Percentiles rank a stretch among this genome's conserved stretches.
phyloP scores from a whole-genome alignment of 2,797 vertebrate species.

The Malurus splendens region DNA sequence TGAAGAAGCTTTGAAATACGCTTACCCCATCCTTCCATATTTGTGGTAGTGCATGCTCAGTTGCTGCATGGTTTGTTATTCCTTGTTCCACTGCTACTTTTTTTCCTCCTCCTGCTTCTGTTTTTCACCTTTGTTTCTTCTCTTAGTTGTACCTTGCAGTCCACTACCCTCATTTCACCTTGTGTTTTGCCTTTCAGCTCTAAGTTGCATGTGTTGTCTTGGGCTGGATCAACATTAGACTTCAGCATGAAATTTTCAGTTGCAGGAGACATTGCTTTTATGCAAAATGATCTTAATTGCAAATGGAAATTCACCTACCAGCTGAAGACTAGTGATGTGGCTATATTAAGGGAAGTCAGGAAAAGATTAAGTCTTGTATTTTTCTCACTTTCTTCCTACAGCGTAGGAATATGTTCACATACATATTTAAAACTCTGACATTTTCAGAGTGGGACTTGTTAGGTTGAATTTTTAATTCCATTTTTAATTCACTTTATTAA shows the following conservation, averaged over 20 bases:
- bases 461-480: not conserved
- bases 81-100: not conserved
- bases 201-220: not conserved
- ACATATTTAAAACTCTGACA: not conserved
- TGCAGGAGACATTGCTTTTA: not conserved
- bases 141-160: not conserved
- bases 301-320: not conserved
- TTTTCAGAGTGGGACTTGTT: not conserved
- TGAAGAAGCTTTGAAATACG: fast-evolving
- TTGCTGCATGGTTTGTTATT: not conserved
- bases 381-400: not conserved
- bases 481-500: not conserved
- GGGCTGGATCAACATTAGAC: not conserved
- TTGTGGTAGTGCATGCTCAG: not conserved
- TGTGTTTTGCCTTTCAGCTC: not conserved
- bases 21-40: fast-evolving
- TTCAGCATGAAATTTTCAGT: not conserved
- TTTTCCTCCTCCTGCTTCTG: not conserved
- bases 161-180: not conserved
- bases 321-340: not conserved
- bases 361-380: not conserved
- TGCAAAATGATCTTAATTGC: not conserved
- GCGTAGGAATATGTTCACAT: not conserved
- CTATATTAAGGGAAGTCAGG: not conserved
- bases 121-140: not conserved